Evolutionary conservation across 2,797 vertebrate species (phyloP), one percentile per base, ranked within the genome.

Genomic region (Lacerta bilineata): DNA sequence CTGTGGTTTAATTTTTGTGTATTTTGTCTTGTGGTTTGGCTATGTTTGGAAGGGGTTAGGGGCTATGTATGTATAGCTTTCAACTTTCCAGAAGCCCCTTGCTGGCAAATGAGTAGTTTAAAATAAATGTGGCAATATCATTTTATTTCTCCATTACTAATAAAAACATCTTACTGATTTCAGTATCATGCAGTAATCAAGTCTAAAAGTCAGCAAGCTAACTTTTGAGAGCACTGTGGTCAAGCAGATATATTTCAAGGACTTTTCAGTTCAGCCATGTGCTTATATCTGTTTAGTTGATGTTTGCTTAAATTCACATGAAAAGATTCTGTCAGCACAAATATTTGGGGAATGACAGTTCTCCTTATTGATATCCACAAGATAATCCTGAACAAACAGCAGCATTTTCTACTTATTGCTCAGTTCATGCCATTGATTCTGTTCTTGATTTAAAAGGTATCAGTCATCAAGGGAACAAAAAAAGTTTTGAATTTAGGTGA

Each of bases 281-380:
- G 11, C 64, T 89, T 86, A 76, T 20, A 86, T 72, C 79, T 77
- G 66, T 82, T 86, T 69, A 82, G 71, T 82, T 86, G 33, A 79
- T 89, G 84, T 89, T 89, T 89, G 84, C 88, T 84, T 89, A 89
- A 84, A 89, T 86, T 86, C 88, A 82, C 88, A 86, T 36, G 78
- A 86, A 68, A 43, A 89, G 79, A 89, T 81, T 86, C 81, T 89
- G 88, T 86, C 88, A 86, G 84, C 84, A 86, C 84, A 89, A 89
- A 89, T 89, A 89, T 89, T 89, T 81, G 79, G 84, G 83, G 83
- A 89, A 86, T 89, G 88, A 82, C 88, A 89, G 79, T 86, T 89
- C 84, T 87, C 75, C 80, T 87, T 76, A 87, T 83, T 55, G 88
- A 86, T 89, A 89, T 82, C 84, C 46, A 50, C 71, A 86, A 89